phyloP scores from a whole-genome alignment of 2,888 invertebrate genomes.

The Dolichopus griseipennis region DNA sequence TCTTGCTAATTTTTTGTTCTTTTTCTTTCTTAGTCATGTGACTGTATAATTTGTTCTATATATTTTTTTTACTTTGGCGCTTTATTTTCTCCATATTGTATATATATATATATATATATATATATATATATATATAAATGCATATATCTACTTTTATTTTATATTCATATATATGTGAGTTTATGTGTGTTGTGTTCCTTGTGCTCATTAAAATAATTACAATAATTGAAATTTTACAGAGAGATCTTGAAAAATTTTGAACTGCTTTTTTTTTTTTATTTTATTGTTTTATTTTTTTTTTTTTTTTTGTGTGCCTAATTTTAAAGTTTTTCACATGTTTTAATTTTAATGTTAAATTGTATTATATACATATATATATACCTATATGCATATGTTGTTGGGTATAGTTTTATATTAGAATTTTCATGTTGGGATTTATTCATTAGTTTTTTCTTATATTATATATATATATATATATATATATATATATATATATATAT shows the following conservation, averaged over 20 bases:
- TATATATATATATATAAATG: no score
- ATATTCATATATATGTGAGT: no score
- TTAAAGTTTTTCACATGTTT: neutral
- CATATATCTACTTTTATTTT: no score
- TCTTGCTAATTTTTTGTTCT: neutral
- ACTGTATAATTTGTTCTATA: neutral
- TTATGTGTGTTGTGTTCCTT: neutral
- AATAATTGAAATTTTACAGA: slow-evolving; percentile 6
- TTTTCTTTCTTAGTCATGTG: neutral
- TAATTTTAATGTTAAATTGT: no score
- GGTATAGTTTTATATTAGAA: no score
- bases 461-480: no score
- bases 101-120: no score
- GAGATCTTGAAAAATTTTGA: neutral
- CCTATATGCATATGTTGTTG: no score
- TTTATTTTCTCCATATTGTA: neutral
- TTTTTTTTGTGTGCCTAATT: neutral
- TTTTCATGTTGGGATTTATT: no score
- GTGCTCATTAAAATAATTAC: slow-evolving; percentile 6
- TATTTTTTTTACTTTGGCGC: neutral
- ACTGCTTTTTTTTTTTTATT: neutral
- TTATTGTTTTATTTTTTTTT: neutral
- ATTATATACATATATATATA: no score
- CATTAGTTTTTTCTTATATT: no score
- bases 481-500: no score